These are phyloP conservation scores for Sepiola atlantica DNA, from an alignment of 2,888 invertebrate species.

Conservation along the genomic window DNA sequence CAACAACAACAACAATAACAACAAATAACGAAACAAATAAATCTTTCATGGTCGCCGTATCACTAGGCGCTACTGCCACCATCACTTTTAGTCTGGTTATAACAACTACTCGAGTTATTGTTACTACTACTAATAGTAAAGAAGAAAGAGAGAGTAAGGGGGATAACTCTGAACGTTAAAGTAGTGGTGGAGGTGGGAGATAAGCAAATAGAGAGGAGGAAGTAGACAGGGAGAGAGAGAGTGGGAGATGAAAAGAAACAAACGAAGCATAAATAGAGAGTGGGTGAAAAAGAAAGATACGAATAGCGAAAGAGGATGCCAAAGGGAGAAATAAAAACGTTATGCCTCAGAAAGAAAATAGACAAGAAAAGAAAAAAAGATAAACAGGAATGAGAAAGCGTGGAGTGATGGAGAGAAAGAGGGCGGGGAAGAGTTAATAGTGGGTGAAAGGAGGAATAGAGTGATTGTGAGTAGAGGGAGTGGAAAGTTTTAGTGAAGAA, in stretches of 20 bases:
- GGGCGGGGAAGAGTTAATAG: too few species aligned
- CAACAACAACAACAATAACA: background rate
- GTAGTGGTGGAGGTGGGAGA: background rate
- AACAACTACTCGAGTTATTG: background rate
- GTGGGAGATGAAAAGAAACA: background rate
- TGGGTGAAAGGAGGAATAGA: too few species aligned
- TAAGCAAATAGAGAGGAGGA: background rate
- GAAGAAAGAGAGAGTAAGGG: background rate
- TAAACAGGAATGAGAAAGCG: too few species aligned
- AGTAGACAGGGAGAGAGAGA: background rate
- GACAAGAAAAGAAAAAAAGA: background rate
- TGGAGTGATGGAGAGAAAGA: too few species aligned
- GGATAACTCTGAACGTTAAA: background rate
- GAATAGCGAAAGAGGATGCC: background rate
- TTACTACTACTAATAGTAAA: background rate
- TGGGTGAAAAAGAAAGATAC: background rate
- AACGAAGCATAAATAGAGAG: background rate
- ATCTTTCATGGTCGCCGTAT: background rate
- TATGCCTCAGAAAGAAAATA: background rate
- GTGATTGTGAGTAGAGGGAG: background rate
- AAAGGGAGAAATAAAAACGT: background rate
- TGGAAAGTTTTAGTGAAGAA: too few species aligned
- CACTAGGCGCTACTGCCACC: conserved; percentile 14
- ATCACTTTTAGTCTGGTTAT: background rate
- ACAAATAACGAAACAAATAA: background rate